Conservation (phyloP, 2,888 invertebrate genomes). For the Pycnomerus fuliginosus region DNA sequence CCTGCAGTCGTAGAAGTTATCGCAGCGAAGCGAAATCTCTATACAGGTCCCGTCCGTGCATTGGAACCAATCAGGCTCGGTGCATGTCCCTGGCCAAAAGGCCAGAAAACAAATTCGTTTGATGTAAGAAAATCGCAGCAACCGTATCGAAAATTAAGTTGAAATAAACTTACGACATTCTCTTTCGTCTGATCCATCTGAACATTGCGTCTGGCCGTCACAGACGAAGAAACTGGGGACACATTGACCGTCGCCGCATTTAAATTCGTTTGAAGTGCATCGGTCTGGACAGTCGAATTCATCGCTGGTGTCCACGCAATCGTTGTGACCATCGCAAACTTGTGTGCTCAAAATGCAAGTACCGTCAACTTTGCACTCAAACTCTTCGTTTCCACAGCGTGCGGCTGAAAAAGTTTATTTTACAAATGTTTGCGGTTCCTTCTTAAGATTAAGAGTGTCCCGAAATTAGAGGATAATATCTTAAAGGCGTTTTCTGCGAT, state of each 20-base stretch:
- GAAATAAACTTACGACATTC: conserved; percentile 59
- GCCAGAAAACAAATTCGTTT: conserved; percentile 41
- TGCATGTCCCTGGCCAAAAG: conserved; percentile 52
- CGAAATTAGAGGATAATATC: too few relatives aligned
- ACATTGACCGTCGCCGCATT: conserved; percentile 63
- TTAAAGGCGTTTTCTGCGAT: too few relatives aligned
- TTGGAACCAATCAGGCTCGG: conserved; percentile 56
- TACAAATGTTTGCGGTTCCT: too few relatives aligned
- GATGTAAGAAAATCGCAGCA: conserved; percentile 12
- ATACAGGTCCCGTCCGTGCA: conserved; percentile 74
- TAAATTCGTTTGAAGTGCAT: conserved; percentile 59
- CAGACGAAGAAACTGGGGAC: conserved; percentile 58
- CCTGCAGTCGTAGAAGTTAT: conserved; percentile 87
- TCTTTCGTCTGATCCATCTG: conserved; percentile 63
- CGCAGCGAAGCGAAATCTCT: conserved; percentile 74
- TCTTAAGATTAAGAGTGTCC: too few relatives aligned
- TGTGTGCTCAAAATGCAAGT: conserved; percentile 49
- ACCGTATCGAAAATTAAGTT: too few relatives aligned
- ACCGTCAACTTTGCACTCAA: background rate
- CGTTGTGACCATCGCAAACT: conserved; percentile 60
- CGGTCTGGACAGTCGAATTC: conserved; percentile 55
- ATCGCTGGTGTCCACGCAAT: conserved; percentile 63
- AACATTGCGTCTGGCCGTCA: conserved; percentile 58
- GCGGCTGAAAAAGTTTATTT: too few relatives aligned
- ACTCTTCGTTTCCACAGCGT: background rate